A percentile compares a stretch with the other conserved stretches of the same genome.
These are phyloP conservation scores for Trididemnum nubilum DNA, from an alignment of 23 tunicate genomes.

Conservation along the genomic window DNA sequence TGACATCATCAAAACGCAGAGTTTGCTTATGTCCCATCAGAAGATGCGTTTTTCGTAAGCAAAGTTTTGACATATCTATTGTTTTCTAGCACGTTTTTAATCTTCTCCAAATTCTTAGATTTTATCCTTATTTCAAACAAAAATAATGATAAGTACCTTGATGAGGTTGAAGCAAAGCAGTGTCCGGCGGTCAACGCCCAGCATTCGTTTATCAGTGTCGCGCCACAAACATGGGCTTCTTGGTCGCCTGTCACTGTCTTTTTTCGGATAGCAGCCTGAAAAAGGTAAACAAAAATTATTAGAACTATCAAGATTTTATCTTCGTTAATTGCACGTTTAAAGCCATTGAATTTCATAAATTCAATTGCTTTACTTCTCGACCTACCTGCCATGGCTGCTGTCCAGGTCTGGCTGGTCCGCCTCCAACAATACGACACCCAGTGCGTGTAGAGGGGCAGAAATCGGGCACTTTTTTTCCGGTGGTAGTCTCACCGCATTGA, in stretches of 20 bases:
- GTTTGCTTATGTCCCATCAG: no score
- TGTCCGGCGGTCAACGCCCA: slow-evolving; percentile 36
- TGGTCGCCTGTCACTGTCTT: neutral
- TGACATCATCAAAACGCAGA: no score
- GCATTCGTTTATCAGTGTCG: slow-evolving; percentile 17
- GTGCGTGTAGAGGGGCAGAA: neutral
- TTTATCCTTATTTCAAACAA: neutral
- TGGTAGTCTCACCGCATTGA: neutral
- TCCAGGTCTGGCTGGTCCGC: slow-evolving; percentile 21
- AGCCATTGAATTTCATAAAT: no score
- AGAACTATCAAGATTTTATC: neutral
- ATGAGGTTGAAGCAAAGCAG: slow-evolving; percentile 1
- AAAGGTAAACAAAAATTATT: neutral
- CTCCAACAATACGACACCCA: slow-evolving; percentile 22
- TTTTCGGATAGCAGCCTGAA: slow-evolving; percentile 31
- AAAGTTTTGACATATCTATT: no score
- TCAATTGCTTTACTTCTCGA: no score
- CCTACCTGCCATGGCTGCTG: slow-evolving; percentile 27
- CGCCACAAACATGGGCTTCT: slow-evolving; percentile 27
- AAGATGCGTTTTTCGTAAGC: no score
- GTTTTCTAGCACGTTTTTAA: no score
- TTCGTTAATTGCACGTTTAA: no score
- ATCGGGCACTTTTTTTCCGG: neutral
- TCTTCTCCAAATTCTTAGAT: no score
- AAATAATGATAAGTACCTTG: slow-evolving; percentile 16